Base-by-base conservation (phyloP, 2,888 invertebrate species). In the Eledona agricola region DNA sequence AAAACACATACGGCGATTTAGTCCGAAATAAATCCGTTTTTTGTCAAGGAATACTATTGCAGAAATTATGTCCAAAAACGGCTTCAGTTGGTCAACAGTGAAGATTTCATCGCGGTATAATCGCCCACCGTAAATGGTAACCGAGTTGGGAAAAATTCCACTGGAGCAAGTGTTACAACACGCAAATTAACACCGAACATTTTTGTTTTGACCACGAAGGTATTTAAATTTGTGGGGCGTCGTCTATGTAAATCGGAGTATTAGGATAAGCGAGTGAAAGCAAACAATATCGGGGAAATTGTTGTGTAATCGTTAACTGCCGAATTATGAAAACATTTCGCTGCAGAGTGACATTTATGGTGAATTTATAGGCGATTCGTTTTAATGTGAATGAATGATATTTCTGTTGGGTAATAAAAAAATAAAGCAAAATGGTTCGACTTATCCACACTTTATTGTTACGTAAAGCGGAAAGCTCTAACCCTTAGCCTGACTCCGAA, bases 101-200 rank as follows among this genome's bases (percentile, higher is more conserved):
- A 37, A 37, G 37, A 37, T 37, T 37, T 23, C 23, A 23, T 23
- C 37, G 13, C 37, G 12, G 25, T 25, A 37, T 37, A 37, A 37
- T 37, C n/a, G 15, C 23, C 37, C 12, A 6, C 35, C 20, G 11
- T 35, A 35, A 35, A 12, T 2, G 7, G 17, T 20, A 6, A 22
- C 28, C 40, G 17, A 22, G 29, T 42, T 42, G 15, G 42, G 42
- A 42, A 42, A 42, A 42, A 31, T 31, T 42, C 42, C 42, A 42
- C 29, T 42, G 12, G 42, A 19, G 16, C 29, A 19, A 40, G 40
- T 40, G 22, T 42, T 42, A 42, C 31, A 31, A 42, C 29, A 42
- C 22, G 6, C n/a, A 42, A 29, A 42, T 29, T 42, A 29, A 42
- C 16, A 29, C 20, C 13, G 29, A 15, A 23, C n/a, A 42, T 7